phyloP scores from a whole-genome alignment of 1,140 invertebrate species.

The Globodera ellingtonae region DNA sequence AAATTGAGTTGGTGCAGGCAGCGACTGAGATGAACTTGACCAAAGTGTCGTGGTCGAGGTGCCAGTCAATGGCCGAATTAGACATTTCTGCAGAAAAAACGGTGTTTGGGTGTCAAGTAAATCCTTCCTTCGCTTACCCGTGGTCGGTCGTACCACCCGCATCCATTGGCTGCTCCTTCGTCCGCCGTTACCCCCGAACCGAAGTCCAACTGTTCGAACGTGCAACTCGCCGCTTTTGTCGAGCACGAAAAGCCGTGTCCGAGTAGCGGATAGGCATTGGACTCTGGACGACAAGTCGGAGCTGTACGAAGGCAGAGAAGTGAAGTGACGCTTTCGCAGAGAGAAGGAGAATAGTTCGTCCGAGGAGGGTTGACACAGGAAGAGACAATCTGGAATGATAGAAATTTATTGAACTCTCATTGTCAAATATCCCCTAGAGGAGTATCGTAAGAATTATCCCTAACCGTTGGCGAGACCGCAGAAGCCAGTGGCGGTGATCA shows the following conservation, averaged over 20 bases:
- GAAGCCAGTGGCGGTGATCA: conserved; percentile 45
- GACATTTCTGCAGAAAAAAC: neutral
- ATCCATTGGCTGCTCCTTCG: conserved; percentile 4
- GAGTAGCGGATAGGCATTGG: conserved; percentile 18
- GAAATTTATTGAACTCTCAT: conserved; percentile 5
- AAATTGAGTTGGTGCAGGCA: conserved; percentile 33
- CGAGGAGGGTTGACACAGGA: conserved; percentile 41
- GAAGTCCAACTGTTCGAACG: conserved; percentile 16
- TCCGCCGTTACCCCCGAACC: conserved; percentile 22
- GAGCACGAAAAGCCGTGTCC: conserved; percentile 29
- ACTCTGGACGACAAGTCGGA: conserved; percentile 12
- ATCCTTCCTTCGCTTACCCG: neutral
- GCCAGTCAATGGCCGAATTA: too few relatives aligned
- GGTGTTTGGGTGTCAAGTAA: neutral
- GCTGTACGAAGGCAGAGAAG: conserved; percentile 32
- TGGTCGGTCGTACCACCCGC: conserved; percentile 3
- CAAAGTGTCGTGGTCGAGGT: neutral
- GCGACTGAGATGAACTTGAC: conserved; percentile 37
- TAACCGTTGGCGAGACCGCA: conserved; percentile 44
- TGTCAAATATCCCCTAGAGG: too few relatives aligned
- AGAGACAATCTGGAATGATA: conserved; percentile 39
- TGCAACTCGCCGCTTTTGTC: conserved; percentile 36
- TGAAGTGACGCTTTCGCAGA: conserved; percentile 31
- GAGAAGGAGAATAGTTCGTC: conserved; percentile 44
- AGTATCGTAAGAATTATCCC: neutral